phyloP scores from a whole-genome alignment of 2,888 invertebrate genomes.

The Stomorhina lunata region DNA sequence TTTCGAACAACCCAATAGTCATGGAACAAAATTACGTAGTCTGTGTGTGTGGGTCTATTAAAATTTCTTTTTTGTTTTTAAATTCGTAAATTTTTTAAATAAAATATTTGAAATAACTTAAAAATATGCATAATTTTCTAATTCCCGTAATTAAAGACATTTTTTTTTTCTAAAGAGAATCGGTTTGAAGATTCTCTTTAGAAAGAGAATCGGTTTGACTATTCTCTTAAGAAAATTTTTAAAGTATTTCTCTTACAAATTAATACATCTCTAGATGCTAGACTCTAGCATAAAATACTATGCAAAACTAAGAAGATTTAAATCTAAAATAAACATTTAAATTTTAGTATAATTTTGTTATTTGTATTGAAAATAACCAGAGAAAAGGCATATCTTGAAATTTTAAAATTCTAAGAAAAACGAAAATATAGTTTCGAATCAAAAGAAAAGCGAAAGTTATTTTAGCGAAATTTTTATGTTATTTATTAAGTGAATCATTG shows the following conservation, averaged over 20 bases:
- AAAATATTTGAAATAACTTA: too few species aligned
- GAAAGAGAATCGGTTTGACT: too few species aligned
- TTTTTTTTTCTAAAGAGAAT: too few species aligned
- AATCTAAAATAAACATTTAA: neutral
- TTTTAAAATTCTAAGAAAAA: neutral
- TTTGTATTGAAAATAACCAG: conserved; percentile 38
- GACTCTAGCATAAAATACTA: neutral
- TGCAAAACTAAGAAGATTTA: neutral
- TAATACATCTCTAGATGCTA: too few species aligned
- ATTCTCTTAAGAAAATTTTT: neutral
- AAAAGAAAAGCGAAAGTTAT: conserved; percentile 15
- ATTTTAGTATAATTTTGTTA: conserved; percentile 51
- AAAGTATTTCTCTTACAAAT: neutral
- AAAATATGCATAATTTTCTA: too few species aligned
- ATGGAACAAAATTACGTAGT: too few species aligned
- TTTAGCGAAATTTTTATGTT: neutral
- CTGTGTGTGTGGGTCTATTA: too few species aligned
- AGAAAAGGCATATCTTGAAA: conserved; percentile 29
- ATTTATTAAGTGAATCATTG: conserved; percentile 1
- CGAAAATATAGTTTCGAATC: neutral
- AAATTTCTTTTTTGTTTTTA: too few species aligned
- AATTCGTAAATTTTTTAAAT: too few species aligned
- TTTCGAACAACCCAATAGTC: too few species aligned
- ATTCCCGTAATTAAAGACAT: too few species aligned
- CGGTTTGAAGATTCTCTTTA: too few species aligned